Base-by-base conservation (phyloP, 2,888 invertebrate genomes). In the Pseudococcus jackbeardsleyi region DNA sequence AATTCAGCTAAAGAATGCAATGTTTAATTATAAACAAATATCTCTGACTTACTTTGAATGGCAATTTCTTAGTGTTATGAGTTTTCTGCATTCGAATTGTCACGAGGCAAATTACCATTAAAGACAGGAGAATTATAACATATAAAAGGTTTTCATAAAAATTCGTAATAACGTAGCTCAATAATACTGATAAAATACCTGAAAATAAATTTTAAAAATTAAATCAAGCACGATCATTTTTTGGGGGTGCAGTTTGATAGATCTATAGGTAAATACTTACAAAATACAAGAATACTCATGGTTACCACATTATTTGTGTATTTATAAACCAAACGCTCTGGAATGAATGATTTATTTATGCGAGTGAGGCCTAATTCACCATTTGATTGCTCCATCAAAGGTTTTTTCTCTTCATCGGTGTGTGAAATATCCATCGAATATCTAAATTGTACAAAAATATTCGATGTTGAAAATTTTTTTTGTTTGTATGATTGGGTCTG, bases 71-170 rank as follows among this genome's bases (percentile, higher is more conserved):
- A 17, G n/a, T 39, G 54, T 54, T 59, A 79, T 72, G 59, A 42
- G 82, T 48, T 15, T 46, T 59, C 77, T 50, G 33, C 26, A 48
- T 89, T 89, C 90, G 90, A 90, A 90, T 90, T 79, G 90, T 90
- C 39, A 89, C 89, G 26, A 90, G 89, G 59, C 89, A 85, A 17
- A 88, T 89, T n/a, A 19, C 7, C 46, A 82, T 82, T 19, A 82
- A 46, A 1, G 19, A 46, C 12, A 19, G 4, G 8, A 82, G 79
- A n/a, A 46, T 46, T 17, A 46, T 6, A 46, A n/a, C 22, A 4
- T 6, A 1, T 8, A 68, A 1, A 4, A 68, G 11, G 5, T 79
- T 54, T 12, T 39, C 19, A 79, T 19, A 39, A 54, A 88, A 54
- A 54, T 88, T 15, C 4, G 48, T 48, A 26, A 88, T 42, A 5